Base-by-base conservation (phyloP, 2,888 invertebrate species). In the Tiliacea citrago region DNA sequence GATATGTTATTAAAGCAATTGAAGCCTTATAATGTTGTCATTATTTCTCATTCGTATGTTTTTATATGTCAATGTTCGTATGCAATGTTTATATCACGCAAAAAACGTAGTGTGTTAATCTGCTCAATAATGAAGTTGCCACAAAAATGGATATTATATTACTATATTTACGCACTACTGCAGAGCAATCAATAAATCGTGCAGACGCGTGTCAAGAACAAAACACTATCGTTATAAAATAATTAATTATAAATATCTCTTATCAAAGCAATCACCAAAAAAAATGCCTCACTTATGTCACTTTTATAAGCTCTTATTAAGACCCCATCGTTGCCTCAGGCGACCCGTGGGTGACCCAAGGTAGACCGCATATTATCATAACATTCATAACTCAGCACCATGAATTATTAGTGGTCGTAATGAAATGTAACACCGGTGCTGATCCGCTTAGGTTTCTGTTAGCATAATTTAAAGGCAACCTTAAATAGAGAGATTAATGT, bases 341-440 rank as follows among this genome's bases (percentile, higher is more conserved):
- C 87, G 82, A 74, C 61, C 70, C 77, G 90, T 92, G 88, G 92
- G 92, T 75, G 72, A 60, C 1, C 57, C 85, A 85, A 83, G 75
- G 83, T 21, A 69, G 77, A 53, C 76, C 45, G 75, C 80, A 68
- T 68, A 51, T 61, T 71, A 61, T 51, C 66, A 61, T 65, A 42
- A 24, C 61, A 57, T n/a, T 66, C 60, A 42, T 57, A 71, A 66
- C 47, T 81, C 66, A 74, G 29, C 68, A 70, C 73, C 51, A 74
- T 75, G 18, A 12, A 35, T 72, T 69, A 35, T 72, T 69, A 51
- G 7, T 29, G 7, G 35, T 60, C 12, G 42, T 61, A 66, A 77
- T 62, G 51, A 35, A 61, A 70, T 79, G 8, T 83, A 55, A 73
- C 58, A 18, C 39, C 13, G 1, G 5, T 24, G n/a, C 8, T 55